phyloP scores from a whole-genome alignment of 2,113 vertebrate species.

The Bambusicola thoracicus region DNA sequence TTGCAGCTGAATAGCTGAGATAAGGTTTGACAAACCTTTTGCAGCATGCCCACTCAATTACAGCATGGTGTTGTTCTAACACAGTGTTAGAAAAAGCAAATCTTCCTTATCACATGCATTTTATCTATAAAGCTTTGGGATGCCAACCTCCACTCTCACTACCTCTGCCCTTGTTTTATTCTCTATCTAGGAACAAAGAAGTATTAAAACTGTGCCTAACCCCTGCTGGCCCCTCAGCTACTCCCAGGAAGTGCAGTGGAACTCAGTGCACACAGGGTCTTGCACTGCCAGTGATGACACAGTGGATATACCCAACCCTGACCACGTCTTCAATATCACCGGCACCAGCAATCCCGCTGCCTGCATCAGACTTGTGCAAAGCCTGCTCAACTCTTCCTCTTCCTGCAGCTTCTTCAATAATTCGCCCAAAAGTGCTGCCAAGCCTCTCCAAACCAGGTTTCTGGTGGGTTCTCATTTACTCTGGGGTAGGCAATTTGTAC shows the following conservation, averaged over 20 bases:
- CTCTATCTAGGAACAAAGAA: slow-evolving; percentile 20
- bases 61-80: no score
- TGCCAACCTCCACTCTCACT: neutral
- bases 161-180: neutral
- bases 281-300: neutral
- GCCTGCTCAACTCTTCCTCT: slow-evolving; percentile 41
- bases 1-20: accelerated
- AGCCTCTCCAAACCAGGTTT: neutral
- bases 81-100: neutral
- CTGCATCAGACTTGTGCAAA: neutral
- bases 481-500: neutral
- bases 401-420: slow-evolving; percentile 27
- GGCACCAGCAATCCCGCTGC: neutral
- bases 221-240: slow-evolving; percentile 65
- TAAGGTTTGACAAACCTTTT: neutral
- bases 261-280: neutral
- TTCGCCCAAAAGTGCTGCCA: neutral
- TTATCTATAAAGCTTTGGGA: neutral
- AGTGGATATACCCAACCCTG: neutral
- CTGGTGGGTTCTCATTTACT: slow-evolving; percentile 32
- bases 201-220: neutral
- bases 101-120: neutral
- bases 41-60: neutral
- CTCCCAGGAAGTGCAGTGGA: slow-evolving; percentile 23
- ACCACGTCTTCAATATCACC: slow-evolving; percentile 17